Conservation (phyloP, 2,797 vertebrate genomes). For the Hybognathus amarus region DNA sequence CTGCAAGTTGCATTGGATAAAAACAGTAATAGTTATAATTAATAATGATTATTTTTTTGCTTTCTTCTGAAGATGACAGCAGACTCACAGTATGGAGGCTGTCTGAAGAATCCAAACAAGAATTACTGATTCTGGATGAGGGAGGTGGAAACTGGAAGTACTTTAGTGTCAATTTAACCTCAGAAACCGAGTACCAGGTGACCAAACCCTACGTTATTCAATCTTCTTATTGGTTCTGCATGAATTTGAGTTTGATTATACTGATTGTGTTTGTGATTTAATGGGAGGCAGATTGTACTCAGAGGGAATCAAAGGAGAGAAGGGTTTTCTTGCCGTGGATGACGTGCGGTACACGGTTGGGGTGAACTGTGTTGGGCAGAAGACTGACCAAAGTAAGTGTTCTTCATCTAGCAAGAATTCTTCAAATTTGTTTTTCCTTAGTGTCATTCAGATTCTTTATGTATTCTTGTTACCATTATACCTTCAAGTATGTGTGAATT, state of each 20-base stretch:
- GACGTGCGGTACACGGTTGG: conserved; percentile 79
- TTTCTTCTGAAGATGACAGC: conserved; percentile 63
- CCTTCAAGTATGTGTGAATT: neutral
- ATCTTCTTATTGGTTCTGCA: neutral
- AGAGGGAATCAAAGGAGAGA: conserved; percentile 76
- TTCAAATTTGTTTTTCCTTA: neutral
- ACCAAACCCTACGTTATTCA: neutral
- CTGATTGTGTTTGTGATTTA: conserved; percentile 8
- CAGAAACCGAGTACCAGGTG: conserved; percentile 77
- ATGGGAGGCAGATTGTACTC: conserved; percentile 81
- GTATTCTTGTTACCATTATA: neutral
- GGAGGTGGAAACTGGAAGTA: conserved; percentile 65
- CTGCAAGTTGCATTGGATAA: neutral
- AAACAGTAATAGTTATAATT: neutral
- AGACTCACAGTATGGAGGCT: conserved; percentile 67
- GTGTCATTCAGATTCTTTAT: neutral
- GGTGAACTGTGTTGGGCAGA: conserved; percentile 68
- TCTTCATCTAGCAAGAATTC: conserved; percentile 58
- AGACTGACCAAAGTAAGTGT: conserved; percentile 69
- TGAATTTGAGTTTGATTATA: neutral
- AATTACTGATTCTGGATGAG: conserved; percentile 62
- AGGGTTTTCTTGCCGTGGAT: conserved; percentile 83
- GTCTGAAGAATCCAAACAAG: conserved; percentile 12
- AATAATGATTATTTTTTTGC: neutral
- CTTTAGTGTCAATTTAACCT: conserved; percentile 70